phyloP scores from a whole-genome alignment of 2,113 vertebrate species.

The Vulpes ferrilata region DNA sequence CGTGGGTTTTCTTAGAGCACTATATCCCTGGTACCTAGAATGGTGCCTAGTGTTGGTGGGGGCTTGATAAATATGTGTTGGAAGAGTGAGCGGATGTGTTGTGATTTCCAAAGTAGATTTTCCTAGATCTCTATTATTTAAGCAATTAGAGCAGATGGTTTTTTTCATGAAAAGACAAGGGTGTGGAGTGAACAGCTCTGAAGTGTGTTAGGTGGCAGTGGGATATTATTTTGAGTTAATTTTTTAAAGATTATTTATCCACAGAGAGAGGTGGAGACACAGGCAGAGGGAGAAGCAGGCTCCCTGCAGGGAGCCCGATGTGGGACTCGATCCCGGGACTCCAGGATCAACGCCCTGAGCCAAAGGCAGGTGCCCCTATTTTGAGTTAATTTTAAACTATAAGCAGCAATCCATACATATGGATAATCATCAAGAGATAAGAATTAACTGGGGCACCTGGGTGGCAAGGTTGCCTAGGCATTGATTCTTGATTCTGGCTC shows the following conservation, averaged over 20 bases:
- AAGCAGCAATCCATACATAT: neutral
- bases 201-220: neutral
- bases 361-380: neutral
- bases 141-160: neutral
- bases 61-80: neutral
- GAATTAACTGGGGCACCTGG: neutral
- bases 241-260: neutral
- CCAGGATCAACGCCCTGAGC: too few relatives aligned
- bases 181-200: neutral
- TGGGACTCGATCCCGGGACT: too few relatives aligned
- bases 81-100: neutral
- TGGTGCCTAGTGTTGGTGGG: neutral
- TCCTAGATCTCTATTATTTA: neutral
- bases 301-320: too few relatives aligned
- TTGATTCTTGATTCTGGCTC: neutral
- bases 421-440: neutral
- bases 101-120: neutral
- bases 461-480: neutral
- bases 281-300: too few relatives aligned
- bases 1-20: neutral
- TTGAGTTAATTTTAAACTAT: conserved; percentile 24
- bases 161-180: neutral
- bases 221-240: conserved; percentile 9
- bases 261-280: too few relatives aligned
- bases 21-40: neutral